Evolutionary conservation across 2,113 vertebrate genomes (phyloP).

Genomic region (Hippocampus guttulatus): DNA sequence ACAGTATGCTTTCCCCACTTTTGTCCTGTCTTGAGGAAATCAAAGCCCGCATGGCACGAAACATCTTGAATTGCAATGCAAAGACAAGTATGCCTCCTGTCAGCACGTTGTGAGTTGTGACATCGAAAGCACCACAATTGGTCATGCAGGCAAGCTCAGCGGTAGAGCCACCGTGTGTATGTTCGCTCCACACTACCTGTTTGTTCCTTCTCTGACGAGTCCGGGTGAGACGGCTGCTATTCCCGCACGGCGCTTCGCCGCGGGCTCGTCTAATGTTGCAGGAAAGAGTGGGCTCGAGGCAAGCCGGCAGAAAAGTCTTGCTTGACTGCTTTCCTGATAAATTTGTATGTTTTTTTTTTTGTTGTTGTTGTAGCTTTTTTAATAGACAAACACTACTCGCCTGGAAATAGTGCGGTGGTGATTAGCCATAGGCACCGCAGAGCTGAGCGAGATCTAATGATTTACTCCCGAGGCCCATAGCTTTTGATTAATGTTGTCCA

Average conservation of each 20-base stretch:
- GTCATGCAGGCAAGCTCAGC: slow-evolving; percentile 33
- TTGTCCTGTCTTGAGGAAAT: no score
- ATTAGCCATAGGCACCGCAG: slow-evolving; percentile 55
- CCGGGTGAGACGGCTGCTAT: slow-evolving; percentile 58
- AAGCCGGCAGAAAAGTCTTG: slow-evolving; percentile 38
- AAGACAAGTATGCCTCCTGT: not conserved
- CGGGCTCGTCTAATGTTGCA: slow-evolving; percentile 56
- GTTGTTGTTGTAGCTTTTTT: slow-evolving; percentile 19
- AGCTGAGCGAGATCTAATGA: slow-evolving; percentile 63
- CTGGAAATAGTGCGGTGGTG: slow-evolving; percentile 54
- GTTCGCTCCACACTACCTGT: slow-evolving; percentile 12
- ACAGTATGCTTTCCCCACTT: no score
- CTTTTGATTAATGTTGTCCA: slow-evolving; percentile 67
- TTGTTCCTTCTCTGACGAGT: slow-evolving; percentile 64
- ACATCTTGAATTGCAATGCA: no score
- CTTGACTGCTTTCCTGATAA: slow-evolving; percentile 55
- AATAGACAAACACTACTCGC: slow-evolving; percentile 59
- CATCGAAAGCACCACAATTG: slow-evolving; percentile 8
- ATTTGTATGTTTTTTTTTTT: slow-evolving; percentile 55
- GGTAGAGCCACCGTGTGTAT: slow-evolving; percentile 43
- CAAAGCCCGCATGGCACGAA: no score
- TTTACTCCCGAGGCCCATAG: slow-evolving; percentile 53
- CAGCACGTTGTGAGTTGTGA: slow-evolving; percentile 4
- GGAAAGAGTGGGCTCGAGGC: slow-evolving; percentile 30
- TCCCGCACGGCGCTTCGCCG: slow-evolving; percentile 49